These are phyloP conservation scores for Sarcophaga bullata DNA, from an alignment of 1,140 invertebrate genomes.

Conservation along the genomic window DNA sequence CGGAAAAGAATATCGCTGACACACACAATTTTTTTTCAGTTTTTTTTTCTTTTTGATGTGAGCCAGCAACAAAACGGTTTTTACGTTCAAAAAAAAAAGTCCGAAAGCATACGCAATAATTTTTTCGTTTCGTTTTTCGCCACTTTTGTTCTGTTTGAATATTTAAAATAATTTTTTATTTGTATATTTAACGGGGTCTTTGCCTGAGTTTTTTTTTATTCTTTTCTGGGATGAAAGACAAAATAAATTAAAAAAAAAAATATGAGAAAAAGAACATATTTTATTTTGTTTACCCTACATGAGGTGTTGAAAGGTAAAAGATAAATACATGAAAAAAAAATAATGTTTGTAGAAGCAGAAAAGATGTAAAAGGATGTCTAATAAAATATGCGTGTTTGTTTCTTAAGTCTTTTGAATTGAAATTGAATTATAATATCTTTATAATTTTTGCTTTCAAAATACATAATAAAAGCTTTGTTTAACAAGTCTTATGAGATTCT, in stretches of 20 bases:
- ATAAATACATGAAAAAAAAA: no score
- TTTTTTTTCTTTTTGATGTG: neutral
- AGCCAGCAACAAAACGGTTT: neutral
- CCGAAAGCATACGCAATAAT: neutral
- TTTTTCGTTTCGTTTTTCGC: neutral
- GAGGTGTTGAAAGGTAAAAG: neutral
- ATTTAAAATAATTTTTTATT: neutral
- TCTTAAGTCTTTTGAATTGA: no score
- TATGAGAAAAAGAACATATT: neutral
- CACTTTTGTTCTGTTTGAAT: no score
- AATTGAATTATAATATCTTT: no score
- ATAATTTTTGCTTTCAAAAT: no score
- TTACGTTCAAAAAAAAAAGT: neutral
- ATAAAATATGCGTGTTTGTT: no score
- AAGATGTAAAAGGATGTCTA: no score
- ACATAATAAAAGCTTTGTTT: no score
- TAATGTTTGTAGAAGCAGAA: no score
- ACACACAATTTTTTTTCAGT: neutral
- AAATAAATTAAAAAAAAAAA: neutral
- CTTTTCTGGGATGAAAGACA: neutral
- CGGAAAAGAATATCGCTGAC: neutral
- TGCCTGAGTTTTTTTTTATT: neutral
- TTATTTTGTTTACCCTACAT: neutral
- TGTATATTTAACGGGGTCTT: constrained; percentile 7
- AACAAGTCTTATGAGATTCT: no score